These are phyloP conservation scores for Drosophila littoralis DNA, from an alignment of 1,140 invertebrate genomes.

Conservation along the genomic window DNA sequence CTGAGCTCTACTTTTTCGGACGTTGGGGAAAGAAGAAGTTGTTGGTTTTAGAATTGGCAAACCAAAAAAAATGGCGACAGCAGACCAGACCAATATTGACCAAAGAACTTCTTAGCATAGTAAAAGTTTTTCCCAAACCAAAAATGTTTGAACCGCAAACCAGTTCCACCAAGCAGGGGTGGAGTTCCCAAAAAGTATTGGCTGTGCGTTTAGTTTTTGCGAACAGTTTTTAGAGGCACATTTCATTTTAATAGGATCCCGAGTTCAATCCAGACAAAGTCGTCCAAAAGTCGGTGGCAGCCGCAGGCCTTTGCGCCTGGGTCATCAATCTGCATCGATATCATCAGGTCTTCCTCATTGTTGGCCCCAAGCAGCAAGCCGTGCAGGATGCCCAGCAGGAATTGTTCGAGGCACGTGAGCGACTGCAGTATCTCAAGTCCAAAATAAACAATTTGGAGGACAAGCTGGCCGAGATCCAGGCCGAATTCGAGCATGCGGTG, in stretches of 20 bases:
- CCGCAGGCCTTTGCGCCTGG: conserved; percentile 96
- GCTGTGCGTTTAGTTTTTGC: neutral
- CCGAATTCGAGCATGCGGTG: conserved; percentile 93
- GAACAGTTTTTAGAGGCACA: neutral
- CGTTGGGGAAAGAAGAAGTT: too few relatives aligned
- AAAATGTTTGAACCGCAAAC: too few relatives aligned
- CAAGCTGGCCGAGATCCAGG: conserved; percentile 90
- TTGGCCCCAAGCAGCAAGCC: conserved; percentile 94
- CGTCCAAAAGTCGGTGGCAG: conserved; percentile 93
- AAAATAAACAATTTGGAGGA: conserved; percentile 90
- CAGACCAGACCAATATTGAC: too few relatives aligned
- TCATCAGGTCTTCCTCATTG: conserved; percentile 96
- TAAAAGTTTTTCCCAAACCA: too few relatives aligned
- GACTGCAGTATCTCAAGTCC: conserved; percentile 91
- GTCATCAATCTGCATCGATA: conserved; percentile 97
- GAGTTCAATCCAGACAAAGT: conserved; percentile 96
- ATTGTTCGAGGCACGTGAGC: conserved; percentile 93
- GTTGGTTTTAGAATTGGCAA: too few relatives aligned
- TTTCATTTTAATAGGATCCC: conserved; percentile 85
- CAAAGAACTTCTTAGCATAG: too few relatives aligned
- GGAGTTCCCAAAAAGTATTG: neutral
- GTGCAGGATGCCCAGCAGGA: conserved; percentile 94
- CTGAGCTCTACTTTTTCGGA: too few relatives aligned
- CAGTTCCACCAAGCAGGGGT: neutral
- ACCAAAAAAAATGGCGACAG: too few relatives aligned